Evolutionary conservation across 2,888 invertebrate species (phyloP), one percentile per base, ranked within the genome.

Genomic region (Eupithecia centaureata): DNA sequence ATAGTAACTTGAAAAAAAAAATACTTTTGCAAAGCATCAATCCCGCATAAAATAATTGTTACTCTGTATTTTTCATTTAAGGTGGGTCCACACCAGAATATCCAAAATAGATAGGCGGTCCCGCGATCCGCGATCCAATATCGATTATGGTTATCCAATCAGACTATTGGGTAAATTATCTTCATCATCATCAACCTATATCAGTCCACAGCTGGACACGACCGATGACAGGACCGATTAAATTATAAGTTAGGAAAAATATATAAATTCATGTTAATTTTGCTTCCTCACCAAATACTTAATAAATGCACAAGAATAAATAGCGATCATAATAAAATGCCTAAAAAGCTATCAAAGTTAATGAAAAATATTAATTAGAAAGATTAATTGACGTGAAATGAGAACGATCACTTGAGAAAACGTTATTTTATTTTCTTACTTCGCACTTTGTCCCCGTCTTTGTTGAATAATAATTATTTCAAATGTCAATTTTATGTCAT

Each of bases 381-480:
- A 85, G 83, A 85, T 85, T 86, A 86, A 87, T 86, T 85, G 84
- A 85, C 80, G 86, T 82, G 78, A 86, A 87, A 87, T 88, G 84
- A 85, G 86, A 87, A 85, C 81, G 79, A 82, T 78, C 78, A 56
- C 59, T 62, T 42, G 62, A 47, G 62, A 42, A 67, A 59, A 27
- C 59, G 52, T 42, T 54, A 59, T 38, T 64, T 51, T 8, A 51
- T 58, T 38, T 64, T 30, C 38, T 30, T 13, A 51, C n/a, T 30
- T 30, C 8, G 54, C 28, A 54, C 54, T 28, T 54, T 30, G 27
- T 56, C 56, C n/a, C 7, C 10, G 52, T 52, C 52, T 47, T 47
- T 47, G 47, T 47, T 18, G 18, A 47, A 42, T 42, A 42, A 42
- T 47, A 47, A 47, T 22, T 18, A 47, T 47, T 47, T 47, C 47